A percentile compares a stretch with the other conserved stretches of the same genome.
Conservation (phyloP, 2,888 invertebrate genomes). For the Baccha elongata region DNA sequence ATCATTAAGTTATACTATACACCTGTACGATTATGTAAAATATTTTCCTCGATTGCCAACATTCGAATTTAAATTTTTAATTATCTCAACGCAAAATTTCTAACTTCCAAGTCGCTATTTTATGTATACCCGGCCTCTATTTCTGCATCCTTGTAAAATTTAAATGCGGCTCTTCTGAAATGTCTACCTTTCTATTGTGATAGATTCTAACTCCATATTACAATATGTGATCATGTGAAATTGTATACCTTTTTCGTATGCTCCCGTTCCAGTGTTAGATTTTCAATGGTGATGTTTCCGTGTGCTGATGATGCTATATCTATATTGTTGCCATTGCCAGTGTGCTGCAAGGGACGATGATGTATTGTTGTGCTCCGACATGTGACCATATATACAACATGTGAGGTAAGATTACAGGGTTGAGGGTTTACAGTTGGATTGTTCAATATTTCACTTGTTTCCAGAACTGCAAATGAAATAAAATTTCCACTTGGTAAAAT, state of each 20-base stretch:
- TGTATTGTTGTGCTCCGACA: conserved; percentile 71
- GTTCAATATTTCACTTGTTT: conserved; percentile 74
- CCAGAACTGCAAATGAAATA: conserved; percentile 73
- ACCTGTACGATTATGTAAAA: no score
- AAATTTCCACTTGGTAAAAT: conserved; percentile 73
- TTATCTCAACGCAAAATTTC: no score
- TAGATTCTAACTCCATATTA: conserved; percentile 60
- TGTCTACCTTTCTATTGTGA: conserved; percentile 43
- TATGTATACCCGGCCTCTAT: no score
- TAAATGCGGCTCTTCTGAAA: no score
- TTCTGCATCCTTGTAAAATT: no score
- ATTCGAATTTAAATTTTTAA: no score
- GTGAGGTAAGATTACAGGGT: no score
- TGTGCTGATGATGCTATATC: conserved; percentile 5
- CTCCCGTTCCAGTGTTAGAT: conserved; percentile 60
- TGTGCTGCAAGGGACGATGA: conserved; percentile 68
- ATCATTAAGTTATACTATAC: no score
- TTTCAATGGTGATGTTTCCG: conserved; percentile 36
- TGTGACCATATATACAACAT: conserved; percentile 66
- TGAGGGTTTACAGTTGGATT: conserved; percentile 72
- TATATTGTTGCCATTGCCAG: conserved; percentile 15
- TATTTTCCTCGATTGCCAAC: no score
- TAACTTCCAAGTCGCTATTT: no score
- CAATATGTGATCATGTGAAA: conserved; percentile 71
- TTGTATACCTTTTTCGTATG: conserved; percentile 67